phyloP scores from a whole-genome alignment of 2,888 invertebrate species.

The Ypsolopha scabrella region DNA sequence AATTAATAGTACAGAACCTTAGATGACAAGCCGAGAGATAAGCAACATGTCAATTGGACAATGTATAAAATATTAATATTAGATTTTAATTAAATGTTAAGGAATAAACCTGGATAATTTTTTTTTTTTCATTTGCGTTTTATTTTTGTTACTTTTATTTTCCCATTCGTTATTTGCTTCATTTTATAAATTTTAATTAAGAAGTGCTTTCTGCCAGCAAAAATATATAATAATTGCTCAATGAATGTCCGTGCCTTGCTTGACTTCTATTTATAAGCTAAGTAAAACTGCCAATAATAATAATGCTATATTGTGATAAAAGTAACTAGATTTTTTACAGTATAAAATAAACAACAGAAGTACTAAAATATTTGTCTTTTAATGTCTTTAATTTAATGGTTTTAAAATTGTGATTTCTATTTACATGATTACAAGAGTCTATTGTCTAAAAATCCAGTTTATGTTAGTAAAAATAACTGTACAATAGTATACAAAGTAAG shows the following conservation, averaged over 20 bases:
- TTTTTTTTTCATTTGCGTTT: conserved; percentile 54
- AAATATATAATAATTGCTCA: neutral
- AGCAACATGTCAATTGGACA: conserved; percentile 52
- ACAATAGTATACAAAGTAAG: too few species aligned
- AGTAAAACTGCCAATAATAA: too few species aligned
- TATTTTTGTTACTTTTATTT: conserved; percentile 29
- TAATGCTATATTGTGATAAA: too few species aligned
- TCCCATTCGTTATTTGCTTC: neutral
- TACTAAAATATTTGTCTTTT: too few species aligned
- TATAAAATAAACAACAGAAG: too few species aligned
- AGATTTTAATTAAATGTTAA: conserved; percentile 64
- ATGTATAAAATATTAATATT: conserved; percentile 66
- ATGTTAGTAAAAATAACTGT: too few species aligned
- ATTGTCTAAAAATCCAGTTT: too few species aligned
- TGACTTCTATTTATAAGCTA: conserved; percentile 8
- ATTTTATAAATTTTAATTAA: conserved; percentile 5
- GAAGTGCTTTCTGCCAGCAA: conserved; percentile 4
- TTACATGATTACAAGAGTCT: too few species aligned
- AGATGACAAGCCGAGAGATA: conserved; percentile 36
- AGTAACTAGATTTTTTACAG: too few species aligned
- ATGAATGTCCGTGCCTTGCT: conserved; percentile 22
- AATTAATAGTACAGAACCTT: conserved; percentile 34
- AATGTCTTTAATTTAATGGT: too few species aligned
- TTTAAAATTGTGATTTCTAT: too few species aligned
- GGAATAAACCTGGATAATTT: conserved; percentile 68